Conservation (phyloP, 2,113 vertebrate species). For the Nematolebias whitei region DNA sequence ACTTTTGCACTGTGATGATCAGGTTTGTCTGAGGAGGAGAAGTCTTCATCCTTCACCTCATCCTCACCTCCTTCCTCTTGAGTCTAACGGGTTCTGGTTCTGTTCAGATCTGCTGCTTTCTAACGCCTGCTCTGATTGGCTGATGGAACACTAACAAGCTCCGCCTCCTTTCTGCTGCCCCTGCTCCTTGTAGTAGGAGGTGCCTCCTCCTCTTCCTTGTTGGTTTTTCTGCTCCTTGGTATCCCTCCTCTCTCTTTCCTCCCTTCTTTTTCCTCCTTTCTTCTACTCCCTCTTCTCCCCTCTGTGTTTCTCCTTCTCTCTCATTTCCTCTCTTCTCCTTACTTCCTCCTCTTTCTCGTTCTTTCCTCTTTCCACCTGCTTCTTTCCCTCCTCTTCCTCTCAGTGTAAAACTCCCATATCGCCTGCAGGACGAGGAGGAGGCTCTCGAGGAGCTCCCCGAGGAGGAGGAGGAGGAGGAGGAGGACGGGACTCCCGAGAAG, state of each 20-base stretch:
- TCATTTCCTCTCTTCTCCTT: background rate
- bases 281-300: too few relatives aligned
- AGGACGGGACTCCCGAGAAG: conserved; percentile 87
- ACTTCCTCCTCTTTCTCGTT: background rate
- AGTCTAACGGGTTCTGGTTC: background rate
- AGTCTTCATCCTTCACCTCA: conserved; percentile 21
- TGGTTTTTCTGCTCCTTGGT: too few relatives aligned
- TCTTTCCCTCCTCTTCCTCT: background rate
- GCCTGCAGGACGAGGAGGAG: conserved; percentile 89
- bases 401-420: conserved; percentile 70
- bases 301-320: too few relatives aligned
- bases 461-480: conserved; percentile 83
- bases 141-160: conserved; percentile 1
- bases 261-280: too few relatives aligned
- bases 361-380: background rate
- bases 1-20: background rate
- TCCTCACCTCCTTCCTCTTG: background rate
- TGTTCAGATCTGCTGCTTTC: conserved; percentile 1
- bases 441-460: conserved; percentile 76
- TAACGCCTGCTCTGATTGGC: conserved; percentile 1
- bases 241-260: background rate
- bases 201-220: background rate
- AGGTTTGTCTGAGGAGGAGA: conserved; percentile 1
- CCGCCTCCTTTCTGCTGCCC: background rate
- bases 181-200: background rate